Evolutionary conservation across 2,113 vertebrate species (phyloP), one percentile per base, ranked within the genome.

Genomic region (Dicaeum eximium): DNA sequence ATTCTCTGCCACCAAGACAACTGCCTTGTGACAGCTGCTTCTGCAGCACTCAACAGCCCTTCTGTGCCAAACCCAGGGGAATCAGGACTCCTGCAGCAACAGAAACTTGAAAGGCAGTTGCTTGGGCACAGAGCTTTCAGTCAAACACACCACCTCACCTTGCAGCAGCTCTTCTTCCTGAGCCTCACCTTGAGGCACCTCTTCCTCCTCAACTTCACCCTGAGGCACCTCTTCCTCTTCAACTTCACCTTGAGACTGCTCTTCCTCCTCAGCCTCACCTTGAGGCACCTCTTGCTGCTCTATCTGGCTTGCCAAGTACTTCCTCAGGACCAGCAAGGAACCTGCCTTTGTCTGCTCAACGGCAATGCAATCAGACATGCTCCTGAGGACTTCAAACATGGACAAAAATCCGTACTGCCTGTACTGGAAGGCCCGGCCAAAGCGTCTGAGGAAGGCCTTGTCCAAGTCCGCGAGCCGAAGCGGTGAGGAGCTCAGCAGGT

Each of bases 371-470:
- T 99, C 98, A 1, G 96, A 91, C 18, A 98, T 78, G 1, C 98
- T 98, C 31, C 70, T 93, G 57, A 99, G 93, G 92, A 99, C 98
- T 94, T 99, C 99, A 37, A 77, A 93, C n/a, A 97, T 79, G 23
- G 99, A 99, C 78, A 97, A 97, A 92, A 99, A 99, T 57, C 99
- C 99, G 4, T 98, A 99, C 25, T 95, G 97, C 7, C 80, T 74
- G 45, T 98, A 97, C 28, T 95, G 96, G 91, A 99, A 98, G 0
- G 86, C 95, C 15, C 96, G 95, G 65, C 99, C 98, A 48, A 99
- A 99, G 58, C 67, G 97, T 16, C n/a, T 95, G 40, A 90, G 78
- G 96, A 98, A 99, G 23, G 95, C 87, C 56, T 61, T 40, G 67
- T 99, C 98, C 33, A 99, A 97, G 87, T 99, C 98, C 7, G 97